Conservation (phyloP, 92 coral and sea anemone species). For the Isaurus tuberculatus region DNA sequence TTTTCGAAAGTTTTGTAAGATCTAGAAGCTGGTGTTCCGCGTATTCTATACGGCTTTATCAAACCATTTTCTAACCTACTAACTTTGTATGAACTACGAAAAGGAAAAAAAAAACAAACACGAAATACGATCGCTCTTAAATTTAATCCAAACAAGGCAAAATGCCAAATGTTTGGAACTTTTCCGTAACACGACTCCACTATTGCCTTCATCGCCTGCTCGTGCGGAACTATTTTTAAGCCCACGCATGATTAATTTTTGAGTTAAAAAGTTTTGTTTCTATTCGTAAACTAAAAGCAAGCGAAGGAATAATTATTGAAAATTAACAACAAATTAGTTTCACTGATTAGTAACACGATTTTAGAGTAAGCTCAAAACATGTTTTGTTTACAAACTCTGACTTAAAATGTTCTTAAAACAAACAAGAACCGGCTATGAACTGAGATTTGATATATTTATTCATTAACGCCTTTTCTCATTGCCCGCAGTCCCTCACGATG, state of each 20-base stretch:
- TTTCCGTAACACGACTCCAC: background rate
- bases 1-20: no score
- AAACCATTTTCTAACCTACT: background rate
- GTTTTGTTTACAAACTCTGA: background rate
- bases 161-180: background rate
- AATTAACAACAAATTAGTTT: background rate
- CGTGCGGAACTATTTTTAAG: background rate
- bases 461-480: background rate
- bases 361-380: background rate
- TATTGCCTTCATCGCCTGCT: background rate
- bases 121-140: background rate
- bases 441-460: constrained; percentile 8
- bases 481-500: background rate
- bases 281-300: no score
- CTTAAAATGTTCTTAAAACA: background rate
- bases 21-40: no score
- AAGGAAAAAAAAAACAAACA: background rate
- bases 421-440: background rate
- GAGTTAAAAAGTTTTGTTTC: no score
- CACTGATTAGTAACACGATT: background rate
- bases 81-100: constrained; percentile 2
- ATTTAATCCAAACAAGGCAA: no score
- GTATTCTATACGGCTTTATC: no score
- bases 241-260: no score
- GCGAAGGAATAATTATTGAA: background rate